These are phyloP conservation scores for Cosmorhoe ocellata DNA, from an alignment of 2,888 invertebrate species.

Conservation along the genomic window DNA sequence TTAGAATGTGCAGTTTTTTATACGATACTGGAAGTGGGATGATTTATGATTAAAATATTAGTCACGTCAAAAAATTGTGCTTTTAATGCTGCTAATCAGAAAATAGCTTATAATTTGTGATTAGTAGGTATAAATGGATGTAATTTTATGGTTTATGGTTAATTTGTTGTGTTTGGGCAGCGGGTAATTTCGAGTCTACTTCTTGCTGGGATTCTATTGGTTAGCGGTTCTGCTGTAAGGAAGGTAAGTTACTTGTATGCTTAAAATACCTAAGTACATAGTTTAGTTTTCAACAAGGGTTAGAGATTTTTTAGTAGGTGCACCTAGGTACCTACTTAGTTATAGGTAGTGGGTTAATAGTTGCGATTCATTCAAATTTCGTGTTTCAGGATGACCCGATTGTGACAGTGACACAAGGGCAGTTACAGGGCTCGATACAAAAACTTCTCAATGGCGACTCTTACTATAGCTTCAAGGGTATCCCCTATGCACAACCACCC, in stretches of 20 bases:
- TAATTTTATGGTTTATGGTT: not conserved
- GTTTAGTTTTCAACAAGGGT: no score
- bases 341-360: no score
- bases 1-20: not conserved
- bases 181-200: slow-evolving; percentile 6
- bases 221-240: slow-evolving; percentile 17
- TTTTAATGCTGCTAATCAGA: no score
- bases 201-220: slow-evolving; percentile 31
- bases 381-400: slow-evolving; percentile 43
- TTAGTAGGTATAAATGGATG: no score
- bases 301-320: no score
- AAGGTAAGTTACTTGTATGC: slow-evolving; percentile 8
- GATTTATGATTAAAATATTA: not conserved
- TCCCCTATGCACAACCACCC: slow-evolving; percentile 62
- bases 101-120: no score
- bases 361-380: no score
- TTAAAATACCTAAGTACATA: no score
- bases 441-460: slow-evolving; percentile 46
- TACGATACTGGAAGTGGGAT: not conserved
- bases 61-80: no score
- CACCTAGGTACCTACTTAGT: no score
- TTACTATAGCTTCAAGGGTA: slow-evolving; percentile 60
- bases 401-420: slow-evolving; percentile 52
- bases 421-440: slow-evolving; percentile 49
- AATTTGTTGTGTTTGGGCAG: slow-evolving; percentile 11